Evolutionary conservation across 2,797 vertebrate genomes (phyloP).

Genomic region (Hyperoplus lanceolatus): DNA sequence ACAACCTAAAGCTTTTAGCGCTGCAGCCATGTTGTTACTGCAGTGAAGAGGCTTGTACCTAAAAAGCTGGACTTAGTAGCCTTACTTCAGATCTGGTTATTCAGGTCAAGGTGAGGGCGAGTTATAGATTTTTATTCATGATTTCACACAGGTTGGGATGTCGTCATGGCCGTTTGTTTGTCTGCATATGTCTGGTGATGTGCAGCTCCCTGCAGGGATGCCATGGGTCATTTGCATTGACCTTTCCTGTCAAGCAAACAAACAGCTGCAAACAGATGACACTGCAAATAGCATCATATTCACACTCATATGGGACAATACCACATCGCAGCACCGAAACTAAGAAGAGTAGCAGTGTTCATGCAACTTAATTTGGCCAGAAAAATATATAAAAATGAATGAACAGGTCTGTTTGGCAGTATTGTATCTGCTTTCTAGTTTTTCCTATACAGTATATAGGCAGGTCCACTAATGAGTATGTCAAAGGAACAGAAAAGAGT

Average conservation of each 20-base stretch:
- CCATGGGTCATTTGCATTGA: constrained; percentile 60
- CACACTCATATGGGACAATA: constrained; percentile 8
- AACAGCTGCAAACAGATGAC: constrained; percentile 52
- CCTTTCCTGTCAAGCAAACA: constrained; percentile 61
- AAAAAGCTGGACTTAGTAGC: constrained; percentile 9
- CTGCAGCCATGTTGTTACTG: constrained; percentile 7
- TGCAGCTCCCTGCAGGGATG: constrained; percentile 37
- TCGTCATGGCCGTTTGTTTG: constrained; percentile 2
- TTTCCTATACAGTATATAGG: not conserved
- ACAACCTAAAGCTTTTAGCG: constrained; percentile 47
- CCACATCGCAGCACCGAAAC: not conserved
- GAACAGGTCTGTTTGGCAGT: not conserved
- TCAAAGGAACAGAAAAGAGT: not conserved
- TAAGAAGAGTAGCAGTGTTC: not conserved
- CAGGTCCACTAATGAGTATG: not conserved
- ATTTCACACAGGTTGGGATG: constrained; percentile 31
- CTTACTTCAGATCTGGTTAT: constrained; percentile 32
- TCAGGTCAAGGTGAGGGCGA: constrained; percentile 36
- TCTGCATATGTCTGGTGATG: constrained; percentile 21
- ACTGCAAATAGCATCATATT: constrained; percentile 38
- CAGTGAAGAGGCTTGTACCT: constrained; percentile 4
- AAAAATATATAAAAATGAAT: not conserved
- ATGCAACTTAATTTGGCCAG: not conserved
- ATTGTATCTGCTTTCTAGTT: constrained; percentile 1
- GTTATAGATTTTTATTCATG: constrained; percentile 29